Percentiles rank a stretch among this genome's conserved stretches.
Evolutionary conservation across 1,140 invertebrate species (phyloP).

Genomic region (Zaprionus inermis): DNA sequence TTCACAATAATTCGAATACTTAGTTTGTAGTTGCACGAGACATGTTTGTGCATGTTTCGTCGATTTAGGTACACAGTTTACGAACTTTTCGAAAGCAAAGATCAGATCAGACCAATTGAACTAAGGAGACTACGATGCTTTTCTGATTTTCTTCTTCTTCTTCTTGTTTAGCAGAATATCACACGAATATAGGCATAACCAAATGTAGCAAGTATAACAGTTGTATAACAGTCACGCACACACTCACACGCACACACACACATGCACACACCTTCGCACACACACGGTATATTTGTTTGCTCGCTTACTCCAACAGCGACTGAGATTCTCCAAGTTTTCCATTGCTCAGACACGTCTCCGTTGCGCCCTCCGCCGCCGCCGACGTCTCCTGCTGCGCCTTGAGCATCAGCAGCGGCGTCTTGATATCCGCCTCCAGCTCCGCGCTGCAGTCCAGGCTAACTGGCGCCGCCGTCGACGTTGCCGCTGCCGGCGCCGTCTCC

Average conservation of each 20-base stretch:
- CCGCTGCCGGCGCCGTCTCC: conserved; percentile 11
- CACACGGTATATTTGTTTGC: neutral
- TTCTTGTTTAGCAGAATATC: conserved; percentile 66
- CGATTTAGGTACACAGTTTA: conserved; percentile 76
- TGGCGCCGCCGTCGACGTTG: conserved; percentile 2
- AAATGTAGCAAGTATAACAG: conserved; percentile 67
- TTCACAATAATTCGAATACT: conserved; percentile 62
- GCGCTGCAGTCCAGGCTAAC: conserved; percentile 47
- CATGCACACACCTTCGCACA: conserved; percentile 7
- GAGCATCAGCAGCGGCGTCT: conserved; percentile 68
- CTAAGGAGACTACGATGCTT: conserved; percentile 42
- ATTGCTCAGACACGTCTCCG: conserved; percentile 50
- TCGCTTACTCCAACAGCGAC: conserved; percentile 64
- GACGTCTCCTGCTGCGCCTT: conserved; percentile 48
- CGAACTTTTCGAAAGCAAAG: conserved; percentile 69
- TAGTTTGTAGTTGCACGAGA: conserved; percentile 44
- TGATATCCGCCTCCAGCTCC: conserved; percentile 67
- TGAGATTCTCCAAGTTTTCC: conserved; percentile 61
- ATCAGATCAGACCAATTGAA: conserved; percentile 44
- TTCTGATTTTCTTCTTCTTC: neutral
- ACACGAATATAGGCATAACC: conserved; percentile 72
- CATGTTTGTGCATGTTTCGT: conserved; percentile 11
- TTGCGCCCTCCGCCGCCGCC: conserved; percentile 22
- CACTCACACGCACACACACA: neutral
- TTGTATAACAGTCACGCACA: conserved; percentile 57